Evolutionary conservation across 2,888 invertebrate genomes (phyloP).

Genomic region (Cataglyphis altisquamis): DNA sequence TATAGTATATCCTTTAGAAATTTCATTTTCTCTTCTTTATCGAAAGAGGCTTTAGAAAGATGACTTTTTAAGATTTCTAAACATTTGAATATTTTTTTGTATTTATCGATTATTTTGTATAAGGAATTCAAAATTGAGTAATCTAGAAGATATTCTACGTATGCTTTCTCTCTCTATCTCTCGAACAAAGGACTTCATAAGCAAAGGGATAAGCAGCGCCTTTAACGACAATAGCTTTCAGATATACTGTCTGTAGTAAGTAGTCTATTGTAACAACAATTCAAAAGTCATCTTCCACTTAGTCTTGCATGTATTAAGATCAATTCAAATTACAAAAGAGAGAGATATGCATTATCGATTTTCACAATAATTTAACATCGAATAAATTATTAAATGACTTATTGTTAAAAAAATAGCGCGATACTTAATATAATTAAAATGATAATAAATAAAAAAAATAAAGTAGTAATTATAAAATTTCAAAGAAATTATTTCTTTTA

Average conservation of each 20-base stretch:
- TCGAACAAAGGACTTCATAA: slow-evolving; percentile 32
- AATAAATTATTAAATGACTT: slow-evolving; percentile 7
- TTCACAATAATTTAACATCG: slow-evolving; percentile 22
- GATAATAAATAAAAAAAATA: not conserved
- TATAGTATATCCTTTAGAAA: not conserved
- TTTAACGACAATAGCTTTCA: slow-evolving; percentile 39
- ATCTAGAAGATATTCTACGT: not conserved
- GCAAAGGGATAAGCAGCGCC: slow-evolving; percentile 17
- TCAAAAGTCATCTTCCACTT: not conserved
- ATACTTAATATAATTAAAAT: not conserved
- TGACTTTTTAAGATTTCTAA: not conserved
- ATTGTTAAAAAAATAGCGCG: not conserved
- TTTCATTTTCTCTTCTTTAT: not conserved
- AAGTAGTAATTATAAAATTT: not conserved
- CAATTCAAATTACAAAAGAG: slow-evolving; percentile 35
- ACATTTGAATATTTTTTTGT: not conserved
- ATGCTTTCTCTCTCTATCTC: too few species aligned
- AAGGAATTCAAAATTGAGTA: slow-evolving; percentile 9
- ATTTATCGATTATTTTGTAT: not conserved
- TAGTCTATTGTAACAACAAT: slow-evolving; percentile 42
- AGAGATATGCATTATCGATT: slow-evolving; percentile 15
- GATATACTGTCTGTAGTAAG: slow-evolving; percentile 27
- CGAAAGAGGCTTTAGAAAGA: not conserved
- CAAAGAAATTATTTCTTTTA: not conserved
- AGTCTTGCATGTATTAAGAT: slow-evolving; percentile 19